Percentiles rank a stretch among this genome's conserved stretches.
These are phyloP conservation scores for Nanorana parkeri DNA, from an alignment of 2,113 vertebrate genomes.

Conservation along the genomic window DNA sequence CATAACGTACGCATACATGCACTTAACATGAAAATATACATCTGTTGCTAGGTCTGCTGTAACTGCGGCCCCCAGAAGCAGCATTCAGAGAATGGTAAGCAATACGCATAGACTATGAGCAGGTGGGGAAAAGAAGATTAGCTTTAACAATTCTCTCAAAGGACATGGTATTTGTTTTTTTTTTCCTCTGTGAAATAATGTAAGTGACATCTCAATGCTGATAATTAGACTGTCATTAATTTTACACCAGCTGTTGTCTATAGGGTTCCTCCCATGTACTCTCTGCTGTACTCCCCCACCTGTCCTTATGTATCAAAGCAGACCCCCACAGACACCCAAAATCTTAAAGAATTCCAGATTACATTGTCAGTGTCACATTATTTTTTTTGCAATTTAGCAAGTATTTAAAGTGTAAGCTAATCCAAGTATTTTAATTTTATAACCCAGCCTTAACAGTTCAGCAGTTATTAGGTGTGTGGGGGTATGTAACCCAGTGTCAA, in stretches of 20 bases:
- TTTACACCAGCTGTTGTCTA: slow-evolving; percentile 36
- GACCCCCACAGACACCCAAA: not conserved
- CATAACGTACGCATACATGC: too few species aligned
- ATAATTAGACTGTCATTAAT: slow-evolving; percentile 32
- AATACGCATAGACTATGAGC: not conserved
- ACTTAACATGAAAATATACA: too few species aligned
- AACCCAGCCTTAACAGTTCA: not conserved
- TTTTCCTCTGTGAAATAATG: not conserved
- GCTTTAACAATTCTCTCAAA: not conserved
- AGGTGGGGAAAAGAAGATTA: not conserved
- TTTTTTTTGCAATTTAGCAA: not conserved
- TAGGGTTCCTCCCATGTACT: not conserved
- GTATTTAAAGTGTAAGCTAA: not conserved
- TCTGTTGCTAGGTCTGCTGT: too few species aligned
- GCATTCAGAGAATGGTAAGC: too few species aligned
- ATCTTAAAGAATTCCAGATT: not conserved
- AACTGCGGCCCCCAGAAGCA: too few species aligned
- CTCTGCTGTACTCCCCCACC: slow-evolving; percentile 20
- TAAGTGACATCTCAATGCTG: not conserved
- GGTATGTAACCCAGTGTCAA: not conserved
- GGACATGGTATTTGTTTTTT: slow-evolving; percentile 20
- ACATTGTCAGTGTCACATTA: not conserved
- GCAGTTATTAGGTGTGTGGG: not conserved
- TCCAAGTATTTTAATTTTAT: not conserved
- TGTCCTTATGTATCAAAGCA: not conserved